phyloP scores from a whole-genome alignment of 2,113 vertebrate species.

The Lichenostomus cassidix region DNA sequence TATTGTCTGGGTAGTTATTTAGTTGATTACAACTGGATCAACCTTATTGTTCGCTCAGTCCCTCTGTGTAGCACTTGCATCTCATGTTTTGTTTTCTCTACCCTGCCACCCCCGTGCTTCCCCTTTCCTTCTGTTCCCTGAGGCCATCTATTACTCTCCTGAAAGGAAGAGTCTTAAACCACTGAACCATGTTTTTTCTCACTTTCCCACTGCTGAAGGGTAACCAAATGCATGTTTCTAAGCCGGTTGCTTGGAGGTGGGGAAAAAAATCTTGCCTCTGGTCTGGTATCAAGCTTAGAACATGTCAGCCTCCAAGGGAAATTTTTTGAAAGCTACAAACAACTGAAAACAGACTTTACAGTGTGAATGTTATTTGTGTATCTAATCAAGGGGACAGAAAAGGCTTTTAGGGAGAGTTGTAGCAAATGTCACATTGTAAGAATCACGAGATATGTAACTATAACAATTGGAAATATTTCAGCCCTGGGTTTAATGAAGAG shows the following conservation, averaged over 20 bases:
- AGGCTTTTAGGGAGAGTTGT: background rate
- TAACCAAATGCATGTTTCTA: background rate
- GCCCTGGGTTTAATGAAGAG: background rate
- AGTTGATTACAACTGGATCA: background rate
- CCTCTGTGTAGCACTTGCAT: background rate
- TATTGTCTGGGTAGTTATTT: background rate
- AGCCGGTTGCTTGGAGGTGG: background rate
- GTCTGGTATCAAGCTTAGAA: background rate
- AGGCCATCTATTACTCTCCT: accelerated
- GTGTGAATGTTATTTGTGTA: background rate
- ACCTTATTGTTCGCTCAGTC: background rate
- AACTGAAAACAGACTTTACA: constrained; percentile 5
- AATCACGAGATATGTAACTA: background rate
- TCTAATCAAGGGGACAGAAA: background rate
- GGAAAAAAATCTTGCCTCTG: background rate
- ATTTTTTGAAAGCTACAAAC: background rate
- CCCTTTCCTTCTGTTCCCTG: background rate
- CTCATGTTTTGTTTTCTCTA: background rate
- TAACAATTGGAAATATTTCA: background rate
- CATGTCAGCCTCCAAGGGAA: background rate
- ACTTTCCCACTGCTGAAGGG: constrained; percentile 17
- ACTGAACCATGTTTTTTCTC: background rate
- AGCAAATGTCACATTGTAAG: background rate
- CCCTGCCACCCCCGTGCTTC: background rate
- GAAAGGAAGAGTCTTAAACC: constrained; percentile 10